These are phyloP conservation scores for Esox niger DNA, from an alignment of 2,113 vertebrate species.

Conservation along the genomic window DNA sequence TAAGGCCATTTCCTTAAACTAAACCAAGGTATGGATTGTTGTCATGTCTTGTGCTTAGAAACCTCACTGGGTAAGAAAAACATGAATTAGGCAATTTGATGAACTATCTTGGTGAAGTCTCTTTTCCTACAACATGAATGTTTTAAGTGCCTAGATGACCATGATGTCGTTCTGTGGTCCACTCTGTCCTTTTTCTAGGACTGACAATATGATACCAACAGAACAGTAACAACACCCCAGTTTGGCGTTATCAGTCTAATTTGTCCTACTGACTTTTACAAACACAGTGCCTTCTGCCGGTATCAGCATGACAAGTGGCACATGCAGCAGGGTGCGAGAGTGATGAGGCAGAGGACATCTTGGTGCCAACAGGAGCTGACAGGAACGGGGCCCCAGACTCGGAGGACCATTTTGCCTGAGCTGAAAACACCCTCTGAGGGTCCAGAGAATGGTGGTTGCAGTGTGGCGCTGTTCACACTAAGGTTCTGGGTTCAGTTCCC, in stretches of 20 bases:
- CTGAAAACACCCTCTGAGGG: not conserved
- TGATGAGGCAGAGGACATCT: constrained; percentile 19
- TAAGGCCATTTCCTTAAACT: too few relatives aligned
- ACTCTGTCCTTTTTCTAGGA: too few relatives aligned
- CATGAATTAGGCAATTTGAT: too few relatives aligned
- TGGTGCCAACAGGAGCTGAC: constrained; percentile 30
- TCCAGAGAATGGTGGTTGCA: not conserved
- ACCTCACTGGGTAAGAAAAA: too few relatives aligned
- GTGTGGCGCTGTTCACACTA: not conserved
- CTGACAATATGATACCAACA: too few relatives aligned
- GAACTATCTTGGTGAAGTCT: too few relatives aligned
- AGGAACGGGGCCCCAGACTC: constrained; percentile 2
- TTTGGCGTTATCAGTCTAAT: not conserved
- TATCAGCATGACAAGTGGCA: not conserved
- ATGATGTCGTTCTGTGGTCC: too few relatives aligned
- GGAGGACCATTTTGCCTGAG: not conserved
- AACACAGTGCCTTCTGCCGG: not conserved
- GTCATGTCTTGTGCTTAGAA: too few relatives aligned
- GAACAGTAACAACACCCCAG: too few relatives aligned
- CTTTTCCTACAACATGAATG: too few relatives aligned
- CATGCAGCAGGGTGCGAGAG: constrained; percentile 19
- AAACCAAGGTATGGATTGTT: too few relatives aligned
- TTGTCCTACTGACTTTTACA: not conserved
- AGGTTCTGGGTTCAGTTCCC: not conserved
- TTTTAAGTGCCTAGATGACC: too few relatives aligned